Evolutionary conservation across 2,888 invertebrate genomes (phyloP), one percentile per base, ranked within the genome.

Genomic region (Drosophila niveifrons): DNA sequence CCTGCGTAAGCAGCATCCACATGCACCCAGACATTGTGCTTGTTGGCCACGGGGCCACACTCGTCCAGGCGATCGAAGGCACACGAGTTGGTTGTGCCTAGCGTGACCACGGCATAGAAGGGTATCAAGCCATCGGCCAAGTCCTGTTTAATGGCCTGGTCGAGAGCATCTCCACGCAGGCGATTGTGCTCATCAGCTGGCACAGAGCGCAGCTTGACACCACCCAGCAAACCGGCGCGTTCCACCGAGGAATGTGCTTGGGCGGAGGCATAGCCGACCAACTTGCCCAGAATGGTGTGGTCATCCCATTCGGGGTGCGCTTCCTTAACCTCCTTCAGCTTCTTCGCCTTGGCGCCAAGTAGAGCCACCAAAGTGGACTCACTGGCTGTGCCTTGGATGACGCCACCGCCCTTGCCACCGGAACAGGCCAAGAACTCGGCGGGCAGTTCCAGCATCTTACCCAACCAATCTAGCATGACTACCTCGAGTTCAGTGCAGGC

Each of bases 1-100:
- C 96, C 99, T 0, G 99, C 99, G 91, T 99, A 99, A 0, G 99
- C 99, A 0, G 98, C 99, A 90, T 99, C 99, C 1, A 99, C 95
- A 90, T 99, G 99, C 29, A 98, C 93, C 98, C 99, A 99, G 2
- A 99, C 91, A 59, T 94, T 93, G 69, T 94, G 94, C n/a, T 93
- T 93, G 80, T 94, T 94, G 87, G 98, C 96, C n/a, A 99, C 95
- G n/a, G 95, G 95, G 0, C 98, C 98, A 53, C 99, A 94, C 93
- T 98, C 98, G 36, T 96, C 95, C 41, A 99, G 91, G 58, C 95
- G 94, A 92, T 99, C 99, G 90, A 99, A 99, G 0, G 98, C 96
- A 90, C 98, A 98, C 0, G 97, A 97, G n/a, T 96, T 96, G 0
- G 99, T 99, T 1, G 99, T 98, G 3, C 99, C 99, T 66, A 99